Conservation (phyloP, 1,140 invertebrate genomes). For the Musca vetustissima region DNA sequence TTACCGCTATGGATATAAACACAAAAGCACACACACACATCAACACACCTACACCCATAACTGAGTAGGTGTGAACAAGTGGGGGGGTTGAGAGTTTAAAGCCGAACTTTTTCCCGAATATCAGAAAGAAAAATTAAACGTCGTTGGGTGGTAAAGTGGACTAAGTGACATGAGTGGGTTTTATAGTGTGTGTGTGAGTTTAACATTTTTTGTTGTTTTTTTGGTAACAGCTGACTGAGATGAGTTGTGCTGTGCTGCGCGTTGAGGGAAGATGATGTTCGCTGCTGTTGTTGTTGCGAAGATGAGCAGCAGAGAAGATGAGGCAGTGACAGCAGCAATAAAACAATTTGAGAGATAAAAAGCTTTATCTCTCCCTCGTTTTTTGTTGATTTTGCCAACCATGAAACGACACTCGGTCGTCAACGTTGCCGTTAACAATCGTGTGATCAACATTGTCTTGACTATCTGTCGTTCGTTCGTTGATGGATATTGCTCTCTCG, state of each 20-base stretch:
- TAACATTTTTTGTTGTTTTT: too few species aligned
- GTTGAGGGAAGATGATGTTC: too few species aligned
- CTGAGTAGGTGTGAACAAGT: too few species aligned
- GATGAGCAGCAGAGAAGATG: too few species aligned
- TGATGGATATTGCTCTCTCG: not conserved
- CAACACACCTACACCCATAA: too few species aligned
- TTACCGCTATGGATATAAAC: not conserved
- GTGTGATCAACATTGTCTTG: not conserved
- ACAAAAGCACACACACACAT: too few species aligned
- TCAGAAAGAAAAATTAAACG: not conserved
- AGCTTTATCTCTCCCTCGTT: not conserved
- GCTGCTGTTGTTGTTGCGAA: too few species aligned
- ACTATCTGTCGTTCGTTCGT: not conserved
- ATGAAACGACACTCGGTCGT: not conserved
- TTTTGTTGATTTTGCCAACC: not conserved
- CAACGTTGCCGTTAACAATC: not conserved
- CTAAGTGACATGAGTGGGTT: too few species aligned
- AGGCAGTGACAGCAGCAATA: not conserved
- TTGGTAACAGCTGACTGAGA: too few species aligned
- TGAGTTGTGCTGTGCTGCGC: too few species aligned
- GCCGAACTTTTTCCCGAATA: slow-evolving; percentile 20
- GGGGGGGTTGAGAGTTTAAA: not conserved
- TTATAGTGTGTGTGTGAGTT: too few species aligned
- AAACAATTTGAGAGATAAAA: slow-evolving; percentile 3
- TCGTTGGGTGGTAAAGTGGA: too few species aligned